These are phyloP conservation scores for Chironomus tentans DNA, from an alignment of 2,888 invertebrate species.

Conservation along the genomic window DNA sequence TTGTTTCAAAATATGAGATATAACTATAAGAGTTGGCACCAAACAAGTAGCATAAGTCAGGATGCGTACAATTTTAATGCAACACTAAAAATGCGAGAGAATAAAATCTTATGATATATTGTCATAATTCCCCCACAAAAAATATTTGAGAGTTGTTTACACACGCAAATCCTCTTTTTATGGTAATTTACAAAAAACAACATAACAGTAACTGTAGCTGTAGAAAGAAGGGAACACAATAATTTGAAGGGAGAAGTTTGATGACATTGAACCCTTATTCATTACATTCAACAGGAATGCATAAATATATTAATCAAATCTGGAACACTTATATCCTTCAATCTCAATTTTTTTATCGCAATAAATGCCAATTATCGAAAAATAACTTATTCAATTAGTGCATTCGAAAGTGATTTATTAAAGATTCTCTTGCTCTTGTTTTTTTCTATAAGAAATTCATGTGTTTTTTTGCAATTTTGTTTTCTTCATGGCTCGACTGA, in stretches of 20 bases:
- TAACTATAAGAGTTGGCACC: too few relatives aligned
- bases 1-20: background rate
- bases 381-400: constrained; percentile 19
- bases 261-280: constrained; percentile 1
- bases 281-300: constrained; percentile 11
- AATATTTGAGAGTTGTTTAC: background rate
- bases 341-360: background rate
- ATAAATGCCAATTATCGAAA: constrained; percentile 10
- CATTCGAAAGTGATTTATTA: constrained; percentile 15
- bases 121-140: background rate
- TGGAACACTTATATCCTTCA: background rate
- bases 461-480: background rate
- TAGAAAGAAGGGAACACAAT: background rate
- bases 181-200: background rate
- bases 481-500: background rate
- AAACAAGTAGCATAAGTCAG: too few relatives aligned
- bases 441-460: background rate
- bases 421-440: background rate
- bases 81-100: background rate
- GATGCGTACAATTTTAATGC: background rate
- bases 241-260: background rate
- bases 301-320: background rate
- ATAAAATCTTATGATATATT: constrained; percentile 10
- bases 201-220: background rate
- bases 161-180: background rate